Evolutionary conservation across 2,797 vertebrate genomes (phyloP), one percentile per base, ranked within the genome.

Genomic region (Pelobates cultripes): DNA sequence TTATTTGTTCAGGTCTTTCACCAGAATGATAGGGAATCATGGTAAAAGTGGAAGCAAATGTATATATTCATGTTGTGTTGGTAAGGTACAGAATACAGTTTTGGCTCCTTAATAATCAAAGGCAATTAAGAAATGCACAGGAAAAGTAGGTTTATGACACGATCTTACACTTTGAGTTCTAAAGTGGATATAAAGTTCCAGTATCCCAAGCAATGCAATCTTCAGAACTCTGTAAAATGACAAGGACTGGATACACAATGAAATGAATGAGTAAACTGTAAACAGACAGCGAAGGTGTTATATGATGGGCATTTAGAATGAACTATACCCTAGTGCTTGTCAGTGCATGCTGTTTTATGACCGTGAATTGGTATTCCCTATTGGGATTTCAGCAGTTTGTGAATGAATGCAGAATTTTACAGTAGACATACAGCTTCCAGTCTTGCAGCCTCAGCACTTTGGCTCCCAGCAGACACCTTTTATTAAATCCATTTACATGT

Each of bases 401-500:
- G 53, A 63, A 73, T 60, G 43, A 83, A 73, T 61, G 75, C 75
- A 68, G 53, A 69, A 78, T 51, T 51, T 17, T 60, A 51, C 63
- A 28, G 43, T 64, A 74, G 10, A 60, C 6, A 43, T 69, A 78
- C 75, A 78, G 70, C 70, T 83, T 74, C 51, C 14, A 7, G 10
- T 81, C 57, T 55, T 76, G 80, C 73, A 53, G n/a, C 13, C 57
- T 81, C 73, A 81, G 80, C 73, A 64, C 67, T 51, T 40, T 45
- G 42, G 9, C 44, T 70, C 57, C n/a, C 67, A 76, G 44, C 73
- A 76, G 73, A 43, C 70, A 73, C 67, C 68, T 81, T 57, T 63
- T 81, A 81, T 81, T 81, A 76, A 76, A 28, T 66, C 15, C 3
- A 81, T 71, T 71, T 71, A 81, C 73, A 81, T 53, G 67, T 68